Evolutionary conservation across 2,797 vertebrate species (phyloP), one percentile per base, ranked within the genome.

Genomic region (Epinephelus coioides): DNA sequence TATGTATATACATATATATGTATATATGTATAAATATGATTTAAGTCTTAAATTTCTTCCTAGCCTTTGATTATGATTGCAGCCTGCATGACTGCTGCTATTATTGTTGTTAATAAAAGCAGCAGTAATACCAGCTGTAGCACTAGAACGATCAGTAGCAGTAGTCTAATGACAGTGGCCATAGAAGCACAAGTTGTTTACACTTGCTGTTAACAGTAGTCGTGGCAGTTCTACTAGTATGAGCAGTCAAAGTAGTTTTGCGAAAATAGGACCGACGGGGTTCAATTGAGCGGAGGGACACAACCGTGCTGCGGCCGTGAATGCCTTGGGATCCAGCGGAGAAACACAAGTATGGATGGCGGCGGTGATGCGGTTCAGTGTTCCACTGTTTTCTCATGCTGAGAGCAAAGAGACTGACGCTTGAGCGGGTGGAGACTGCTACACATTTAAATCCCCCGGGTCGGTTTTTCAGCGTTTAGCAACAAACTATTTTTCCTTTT

Each of bases 371-470:
- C 88, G 92, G 92, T 56, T 81, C 84, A 81, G 81, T 84, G 85
- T 90, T 91, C 84, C 86, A 87, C 65, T 21, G 92, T 88, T 82
- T 90, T 88, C 90, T 82, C 78, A 79, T 40, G 80, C 73, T 44
- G 82, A 90, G 92, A 91, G 92, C 91, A 91, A 88, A 87, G 83
- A 93, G 89, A 83, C 91, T 90, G 92, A 93, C 91, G 94, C 84
- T 92, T 25, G 87, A 78, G 93, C 95, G 95, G 95, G 94, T 92
- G 95, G 95, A 96, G 93, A 94, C 94, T 92, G 93, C 93, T 81
- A 87, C 91, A 92, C 91, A 89, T 95, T 96, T 96, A 96, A 96
- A 95, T 95, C 94, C 95, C 95, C 94, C 93, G 92, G 91, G 89
- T 93, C 88, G 92, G 62, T 40, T 87, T 89, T 84, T 86, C 84